phyloP scores from a whole-genome alignment of 2,888 invertebrate genomes.

The Platycnemis pennipes region DNA sequence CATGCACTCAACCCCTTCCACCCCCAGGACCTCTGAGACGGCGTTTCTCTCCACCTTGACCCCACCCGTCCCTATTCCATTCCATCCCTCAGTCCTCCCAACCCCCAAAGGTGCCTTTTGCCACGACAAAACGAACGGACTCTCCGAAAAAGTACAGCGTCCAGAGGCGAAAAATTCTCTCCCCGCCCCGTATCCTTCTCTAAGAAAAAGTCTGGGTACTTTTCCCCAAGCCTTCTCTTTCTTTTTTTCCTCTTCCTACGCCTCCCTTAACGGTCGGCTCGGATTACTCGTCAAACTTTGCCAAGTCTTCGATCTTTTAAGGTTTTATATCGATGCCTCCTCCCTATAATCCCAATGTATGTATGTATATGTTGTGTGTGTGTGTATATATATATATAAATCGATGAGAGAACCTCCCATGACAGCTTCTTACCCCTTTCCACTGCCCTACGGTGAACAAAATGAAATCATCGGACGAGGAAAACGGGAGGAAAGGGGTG shows the following conservation, averaged over 20 bases:
- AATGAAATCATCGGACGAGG: background rate
- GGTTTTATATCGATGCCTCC: conserved; percentile 38
- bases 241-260: background rate
- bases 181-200: background rate
- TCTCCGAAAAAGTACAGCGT: conserved; percentile 21
- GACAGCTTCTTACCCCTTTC: background rate
- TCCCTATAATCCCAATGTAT: background rate
- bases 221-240: background rate
- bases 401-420: background rate
- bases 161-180: conserved; percentile 12
- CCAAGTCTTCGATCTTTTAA: conserved; percentile 57
- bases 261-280: conserved; percentile 32
- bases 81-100: background rate
- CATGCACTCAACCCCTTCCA: background rate
- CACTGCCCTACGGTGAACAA: background rate
- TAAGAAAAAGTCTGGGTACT: conserved; percentile 10
- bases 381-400: no score
- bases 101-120: conserved; percentile 9
- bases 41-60: background rate
- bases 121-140: conserved; percentile 56
- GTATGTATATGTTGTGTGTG: no score
- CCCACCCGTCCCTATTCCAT: background rate
- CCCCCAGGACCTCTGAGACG: background rate
- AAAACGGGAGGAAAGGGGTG: background rate
- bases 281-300: conserved; percentile 58